Percentiles rank a stretch among this genome's conserved stretches.
Conservation (phyloP, 2,888 invertebrate species). For the Pollenia labialis region DNA sequence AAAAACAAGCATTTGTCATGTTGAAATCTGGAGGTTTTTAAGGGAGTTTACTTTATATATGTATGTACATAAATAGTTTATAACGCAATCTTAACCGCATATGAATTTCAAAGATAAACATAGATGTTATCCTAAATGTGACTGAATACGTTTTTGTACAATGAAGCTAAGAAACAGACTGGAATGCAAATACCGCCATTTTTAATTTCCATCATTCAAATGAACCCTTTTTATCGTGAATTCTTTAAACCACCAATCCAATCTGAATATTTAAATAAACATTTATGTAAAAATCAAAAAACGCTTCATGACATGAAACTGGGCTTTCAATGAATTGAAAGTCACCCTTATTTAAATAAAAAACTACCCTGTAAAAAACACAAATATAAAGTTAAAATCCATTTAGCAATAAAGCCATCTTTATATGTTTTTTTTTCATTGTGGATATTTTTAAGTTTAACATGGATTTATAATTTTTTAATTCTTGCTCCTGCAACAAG, state of each 20-base stretch:
- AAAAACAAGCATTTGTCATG: no score
- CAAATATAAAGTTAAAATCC: constrained; percentile 55
- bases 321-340: constrained; percentile 30
- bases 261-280: constrained; percentile 56
- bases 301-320: constrained; percentile 34
- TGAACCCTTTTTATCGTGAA: constrained; percentile 35
- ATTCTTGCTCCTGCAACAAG: constrained; percentile 14
- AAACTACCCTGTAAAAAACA: constrained; percentile 47
- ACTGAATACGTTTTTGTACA: no score
- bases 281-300: constrained; percentile 26
- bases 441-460: constrained; percentile 15
- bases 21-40: no score
- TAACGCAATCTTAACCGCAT: no score
- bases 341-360: constrained; percentile 52
- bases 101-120: no score
- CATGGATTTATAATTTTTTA: constrained; percentile 59
- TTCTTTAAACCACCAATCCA: constrained; percentile 40
- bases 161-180: no score
- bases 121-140: no score
- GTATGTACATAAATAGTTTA: no score
- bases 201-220: constrained; percentile 1
- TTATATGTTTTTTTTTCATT: constrained; percentile 19
- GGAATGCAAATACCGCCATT: constrained; percentile 21
- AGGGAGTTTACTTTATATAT: no score
- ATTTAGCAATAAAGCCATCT: constrained; percentile 37